Conservation (phyloP, 2,888 invertebrate genomes). For the Caenorhabditis sp. region DNA sequence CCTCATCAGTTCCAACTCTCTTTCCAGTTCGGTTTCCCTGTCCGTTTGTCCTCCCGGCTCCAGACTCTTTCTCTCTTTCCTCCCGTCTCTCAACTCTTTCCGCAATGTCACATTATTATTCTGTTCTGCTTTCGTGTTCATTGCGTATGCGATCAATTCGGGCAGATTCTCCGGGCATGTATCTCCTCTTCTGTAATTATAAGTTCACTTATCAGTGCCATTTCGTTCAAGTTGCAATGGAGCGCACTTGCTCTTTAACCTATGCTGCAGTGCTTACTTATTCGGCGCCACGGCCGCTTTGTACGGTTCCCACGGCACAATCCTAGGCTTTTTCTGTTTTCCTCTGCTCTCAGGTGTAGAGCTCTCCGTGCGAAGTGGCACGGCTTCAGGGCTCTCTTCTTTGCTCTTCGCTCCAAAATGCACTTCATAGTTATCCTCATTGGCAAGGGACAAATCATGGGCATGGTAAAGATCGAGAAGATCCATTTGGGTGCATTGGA, state of each 20-base stretch:
- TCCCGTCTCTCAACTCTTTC: conserved; percentile 30
- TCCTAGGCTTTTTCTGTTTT: conserved; percentile 58
- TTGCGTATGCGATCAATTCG: conserved; percentile 51
- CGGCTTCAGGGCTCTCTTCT: neutral
- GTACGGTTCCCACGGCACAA: conserved; percentile 73
- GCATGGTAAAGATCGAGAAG: conserved; percentile 63
- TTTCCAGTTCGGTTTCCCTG: conserved; percentile 34
- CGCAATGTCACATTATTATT: conserved; percentile 31
- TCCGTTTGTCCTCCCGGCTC: conserved; percentile 1
- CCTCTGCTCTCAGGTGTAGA: conserved; percentile 32
- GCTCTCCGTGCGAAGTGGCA: neutral
- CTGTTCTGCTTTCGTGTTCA: conserved; percentile 28
- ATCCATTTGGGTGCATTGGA: conserved; percentile 48
- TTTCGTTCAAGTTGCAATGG: no score
- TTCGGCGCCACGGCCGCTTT: conserved; percentile 61
- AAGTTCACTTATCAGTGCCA: no score
- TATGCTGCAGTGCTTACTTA: conserved; percentile 17
- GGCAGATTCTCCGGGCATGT: conserved; percentile 50
- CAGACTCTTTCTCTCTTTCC: conserved; percentile 33
- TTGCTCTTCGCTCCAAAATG: conserved; percentile 7
- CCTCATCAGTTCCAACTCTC: conserved; percentile 38
- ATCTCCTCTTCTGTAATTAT: conserved; percentile 30
- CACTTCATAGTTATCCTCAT: conserved; percentile 21
- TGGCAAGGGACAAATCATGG: conserved; percentile 56
- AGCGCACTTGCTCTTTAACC: neutral